Conservation (phyloP, 2,797 vertebrate species). For the Tragelaphus oryx region DNA sequence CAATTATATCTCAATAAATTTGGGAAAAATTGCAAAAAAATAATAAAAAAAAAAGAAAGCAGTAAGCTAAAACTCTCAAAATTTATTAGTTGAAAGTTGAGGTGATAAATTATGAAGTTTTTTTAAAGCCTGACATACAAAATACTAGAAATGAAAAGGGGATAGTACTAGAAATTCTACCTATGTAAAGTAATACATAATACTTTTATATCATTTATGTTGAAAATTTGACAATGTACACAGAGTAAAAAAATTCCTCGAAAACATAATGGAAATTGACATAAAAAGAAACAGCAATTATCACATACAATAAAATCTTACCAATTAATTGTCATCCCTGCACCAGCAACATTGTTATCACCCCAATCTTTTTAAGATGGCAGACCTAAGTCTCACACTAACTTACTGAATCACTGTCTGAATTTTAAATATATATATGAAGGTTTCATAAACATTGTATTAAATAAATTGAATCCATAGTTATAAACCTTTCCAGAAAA, state of each 20-base stretch:
- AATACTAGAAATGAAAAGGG: background rate
- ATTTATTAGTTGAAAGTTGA: background rate
- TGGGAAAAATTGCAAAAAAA: no score
- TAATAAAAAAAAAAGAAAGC: background rate
- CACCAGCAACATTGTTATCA: background rate
- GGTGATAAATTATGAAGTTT: background rate
- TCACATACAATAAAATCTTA: background rate
- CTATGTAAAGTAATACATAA: background rate
- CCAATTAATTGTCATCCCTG: background rate
- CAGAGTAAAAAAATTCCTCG: background rate
- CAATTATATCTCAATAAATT: no score
- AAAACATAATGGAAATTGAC: background rate
- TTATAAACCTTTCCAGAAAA: background rate
- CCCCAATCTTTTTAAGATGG: background rate
- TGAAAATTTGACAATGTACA: background rate
- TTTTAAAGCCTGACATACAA: background rate
- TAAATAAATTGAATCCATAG: background rate
- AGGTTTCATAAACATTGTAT: background rate
- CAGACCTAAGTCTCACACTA: background rate
- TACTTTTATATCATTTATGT: background rate
- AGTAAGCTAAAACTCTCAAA: background rate
- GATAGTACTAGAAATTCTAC: background rate
- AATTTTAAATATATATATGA: background rate
- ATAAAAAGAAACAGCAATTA: background rate
- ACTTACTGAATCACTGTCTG: background rate